Percentiles rank a stretch among this genome's conserved stretches.
Evolutionary conservation across 2,888 invertebrate species (phyloP).

Genomic region (Zele albiditarsus): DNA sequence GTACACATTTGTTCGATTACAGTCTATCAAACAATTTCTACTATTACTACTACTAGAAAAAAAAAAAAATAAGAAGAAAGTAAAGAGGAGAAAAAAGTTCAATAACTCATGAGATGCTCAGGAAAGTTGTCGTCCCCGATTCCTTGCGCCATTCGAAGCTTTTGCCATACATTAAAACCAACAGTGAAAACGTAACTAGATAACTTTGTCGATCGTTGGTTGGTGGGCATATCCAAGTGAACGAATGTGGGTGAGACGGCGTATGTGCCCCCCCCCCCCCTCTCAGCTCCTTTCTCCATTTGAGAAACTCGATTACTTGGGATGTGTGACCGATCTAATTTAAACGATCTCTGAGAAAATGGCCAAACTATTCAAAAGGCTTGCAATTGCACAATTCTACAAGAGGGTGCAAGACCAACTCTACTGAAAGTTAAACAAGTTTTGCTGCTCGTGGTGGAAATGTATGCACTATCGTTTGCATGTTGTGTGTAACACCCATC

Average conservation of each 20-base stretch:
- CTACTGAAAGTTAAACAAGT: slow-evolving; percentile 41
- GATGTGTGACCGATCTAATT: slow-evolving; percentile 43
- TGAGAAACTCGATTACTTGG: slow-evolving; percentile 39
- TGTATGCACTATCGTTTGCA: slow-evolving; percentile 34
- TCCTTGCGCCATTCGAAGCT: not conserved
- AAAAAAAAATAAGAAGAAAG: not conserved
- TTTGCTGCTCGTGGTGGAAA: slow-evolving; percentile 2
- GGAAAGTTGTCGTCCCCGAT: slow-evolving; percentile 4
- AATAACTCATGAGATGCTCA: not conserved
- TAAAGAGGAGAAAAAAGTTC: not conserved
- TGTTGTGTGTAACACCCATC: not conserved
- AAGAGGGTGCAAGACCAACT: slow-evolving; percentile 9
- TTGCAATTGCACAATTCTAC: slow-evolving; percentile 36
- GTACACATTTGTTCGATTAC: not conserved
- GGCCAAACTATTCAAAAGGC: slow-evolving; percentile 38
- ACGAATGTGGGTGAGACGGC: not conserved
- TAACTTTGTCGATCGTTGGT: slow-evolving; percentile 36
- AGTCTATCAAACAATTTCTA: not conserved
- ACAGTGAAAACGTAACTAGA: slow-evolving; percentile 36
- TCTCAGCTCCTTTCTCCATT: slow-evolving; percentile 13
- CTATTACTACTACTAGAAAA: not conserved
- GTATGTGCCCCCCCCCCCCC: not conserved
- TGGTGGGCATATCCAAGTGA: slow-evolving; percentile 2
- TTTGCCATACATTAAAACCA: slow-evolving; percentile 32
- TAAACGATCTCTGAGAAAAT: slow-evolving; percentile 40